Conservation (phyloP, 2,113 vertebrate species). For the Parotia lawesii region DNA sequence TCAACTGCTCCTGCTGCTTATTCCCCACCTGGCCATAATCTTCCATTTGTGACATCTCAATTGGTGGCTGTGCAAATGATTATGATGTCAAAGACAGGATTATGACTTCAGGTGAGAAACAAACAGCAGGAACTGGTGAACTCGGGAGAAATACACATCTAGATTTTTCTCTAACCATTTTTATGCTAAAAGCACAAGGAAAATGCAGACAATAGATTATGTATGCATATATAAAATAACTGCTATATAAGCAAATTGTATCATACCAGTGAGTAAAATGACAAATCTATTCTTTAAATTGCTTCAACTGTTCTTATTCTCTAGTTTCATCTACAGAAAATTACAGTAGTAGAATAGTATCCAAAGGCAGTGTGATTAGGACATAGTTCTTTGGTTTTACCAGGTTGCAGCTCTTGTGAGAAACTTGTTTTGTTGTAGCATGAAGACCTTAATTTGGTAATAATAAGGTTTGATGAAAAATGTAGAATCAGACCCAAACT, state of each 20-base stretch:
- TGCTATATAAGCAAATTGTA: constrained; percentile 4
- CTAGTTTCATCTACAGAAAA: background rate
- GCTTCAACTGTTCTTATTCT: background rate
- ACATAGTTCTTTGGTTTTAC: background rate
- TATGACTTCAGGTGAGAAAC: constrained; percentile 66
- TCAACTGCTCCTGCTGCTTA: constrained; percentile 56
- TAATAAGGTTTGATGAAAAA: background rate
- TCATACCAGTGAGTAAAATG: background rate
- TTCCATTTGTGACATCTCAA: constrained; percentile 58
- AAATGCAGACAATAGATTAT: background rate
- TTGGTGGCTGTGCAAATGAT: constrained; percentile 60
- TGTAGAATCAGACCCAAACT: background rate
- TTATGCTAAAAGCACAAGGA: background rate
- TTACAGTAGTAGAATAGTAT: background rate
- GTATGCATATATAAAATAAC: background rate
- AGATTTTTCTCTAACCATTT: constrained; percentile 31
- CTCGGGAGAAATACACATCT: constrained; percentile 18
- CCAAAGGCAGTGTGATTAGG: background rate
- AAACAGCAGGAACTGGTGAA: constrained; percentile 56
- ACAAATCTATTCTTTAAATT: background rate
- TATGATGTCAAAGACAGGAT: constrained; percentile 63
- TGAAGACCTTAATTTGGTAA: background rate
- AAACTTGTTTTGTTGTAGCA: background rate
- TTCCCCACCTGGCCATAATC: constrained; percentile 60
- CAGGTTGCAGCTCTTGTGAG: background rate